Evolutionary conservation across 2,797 vertebrate genomes (phyloP).

Genomic region (Ara ararauna): DNA sequence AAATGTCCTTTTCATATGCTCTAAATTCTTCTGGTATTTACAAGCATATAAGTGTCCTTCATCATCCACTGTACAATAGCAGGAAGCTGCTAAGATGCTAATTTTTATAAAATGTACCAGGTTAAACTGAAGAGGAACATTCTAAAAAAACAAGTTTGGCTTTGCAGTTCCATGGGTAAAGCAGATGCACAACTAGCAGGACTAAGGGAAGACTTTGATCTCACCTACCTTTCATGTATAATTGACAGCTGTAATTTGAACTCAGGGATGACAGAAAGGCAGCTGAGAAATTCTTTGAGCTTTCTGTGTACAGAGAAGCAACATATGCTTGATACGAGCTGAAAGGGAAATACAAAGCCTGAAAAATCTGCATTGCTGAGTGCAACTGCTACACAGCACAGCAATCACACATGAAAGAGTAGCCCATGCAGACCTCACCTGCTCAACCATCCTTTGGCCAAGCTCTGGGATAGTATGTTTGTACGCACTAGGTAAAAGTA

Average conservation of each 20-base stretch:
- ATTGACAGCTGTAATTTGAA: conserved; percentile 63
- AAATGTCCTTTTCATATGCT: neutral
- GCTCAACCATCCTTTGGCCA: neutral
- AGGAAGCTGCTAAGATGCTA: neutral
- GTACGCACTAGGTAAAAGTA: neutral
- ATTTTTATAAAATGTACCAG: neutral
- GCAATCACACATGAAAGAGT: neutral
- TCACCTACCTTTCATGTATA: conserved; percentile 54
- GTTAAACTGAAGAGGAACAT: neutral
- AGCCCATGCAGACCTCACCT: neutral
- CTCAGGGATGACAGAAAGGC: neutral
- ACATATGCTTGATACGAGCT: neutral
- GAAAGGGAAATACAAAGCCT: neutral
- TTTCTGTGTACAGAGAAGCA: neutral
- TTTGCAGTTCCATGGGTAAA: neutral
- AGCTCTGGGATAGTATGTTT: neutral
- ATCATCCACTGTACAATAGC: neutral
- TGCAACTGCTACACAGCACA: neutral
- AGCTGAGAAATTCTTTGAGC: neutral
- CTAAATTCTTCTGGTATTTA: conserved; percentile 23
- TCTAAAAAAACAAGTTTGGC: neutral
- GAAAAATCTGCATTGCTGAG: neutral
- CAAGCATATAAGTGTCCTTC: neutral
- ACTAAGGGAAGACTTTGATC: conserved; percentile 48
- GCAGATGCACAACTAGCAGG: conserved; percentile 35